A percentile compares a stretch with the other conserved stretches of the same genome.
Evolutionary conservation across 2,797 vertebrate genomes (phyloP).

Genomic region (Amblyopsis hoosieri): DNA sequence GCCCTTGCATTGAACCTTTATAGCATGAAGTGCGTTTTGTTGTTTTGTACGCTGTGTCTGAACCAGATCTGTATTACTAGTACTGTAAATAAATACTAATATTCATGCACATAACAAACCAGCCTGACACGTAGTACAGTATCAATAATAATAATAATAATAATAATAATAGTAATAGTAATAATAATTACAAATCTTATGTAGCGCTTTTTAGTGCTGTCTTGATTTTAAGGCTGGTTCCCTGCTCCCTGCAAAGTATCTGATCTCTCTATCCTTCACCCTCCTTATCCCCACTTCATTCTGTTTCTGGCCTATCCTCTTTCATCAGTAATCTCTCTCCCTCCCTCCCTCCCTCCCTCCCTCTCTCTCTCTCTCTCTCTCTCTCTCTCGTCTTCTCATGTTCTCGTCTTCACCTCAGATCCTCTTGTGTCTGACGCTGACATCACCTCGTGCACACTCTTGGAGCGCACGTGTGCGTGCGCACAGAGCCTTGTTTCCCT

Average conservation of each 20-base stretch:
- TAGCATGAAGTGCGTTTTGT: neutral
- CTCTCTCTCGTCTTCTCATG: slow-evolving; percentile 11
- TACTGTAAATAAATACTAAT: no score
- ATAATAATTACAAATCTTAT: no score
- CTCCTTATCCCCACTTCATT: slow-evolving; percentile 10
- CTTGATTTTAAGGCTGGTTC: neutral
- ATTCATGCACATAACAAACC: neutral
- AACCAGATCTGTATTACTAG: neutral
- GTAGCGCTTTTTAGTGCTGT: no score
- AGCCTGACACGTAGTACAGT: no score
- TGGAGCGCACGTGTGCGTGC: neutral
- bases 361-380: slow-evolving; percentile 23
- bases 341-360: slow-evolving; percentile 23
- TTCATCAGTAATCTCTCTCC: slow-evolving; percentile 22
- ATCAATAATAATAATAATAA: no score
- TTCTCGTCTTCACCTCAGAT: slow-evolving; percentile 14
- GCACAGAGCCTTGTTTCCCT: neutral
- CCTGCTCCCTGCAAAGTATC: slow-evolving; percentile 1
- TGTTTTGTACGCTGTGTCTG: neutral
- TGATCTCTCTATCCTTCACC: neutral
- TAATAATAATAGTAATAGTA: no score
- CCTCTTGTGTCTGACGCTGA: slow-evolving; percentile 9
- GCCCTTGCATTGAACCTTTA: slow-evolving; percentile 2
- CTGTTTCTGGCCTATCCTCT: slow-evolving; percentile 12
- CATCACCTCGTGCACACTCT: slow-evolving; percentile 1